Evolutionary conservation across 2,113 vertebrate genomes (phyloP).

Genomic region (Amia ocellicauda): DNA sequence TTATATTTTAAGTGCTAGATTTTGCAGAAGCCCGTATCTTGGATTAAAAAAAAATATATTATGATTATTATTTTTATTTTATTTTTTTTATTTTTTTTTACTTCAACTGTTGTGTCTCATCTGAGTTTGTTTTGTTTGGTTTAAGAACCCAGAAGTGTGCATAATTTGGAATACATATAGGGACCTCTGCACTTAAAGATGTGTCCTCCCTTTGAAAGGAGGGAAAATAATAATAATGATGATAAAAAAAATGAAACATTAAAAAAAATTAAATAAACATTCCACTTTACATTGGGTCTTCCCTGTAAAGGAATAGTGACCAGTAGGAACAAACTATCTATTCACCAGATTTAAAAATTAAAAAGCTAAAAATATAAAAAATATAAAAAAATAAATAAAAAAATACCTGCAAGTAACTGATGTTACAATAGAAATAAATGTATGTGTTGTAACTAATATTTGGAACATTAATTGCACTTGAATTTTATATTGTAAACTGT

Average conservation of each 20-base stretch:
- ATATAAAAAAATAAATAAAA: constrained; percentile 42
- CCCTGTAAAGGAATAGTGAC: constrained; percentile 27
- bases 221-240: constrained; percentile 24
- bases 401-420: constrained; percentile 66
- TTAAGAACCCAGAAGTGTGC: constrained; percentile 46
- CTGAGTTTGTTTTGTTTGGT: too few relatives aligned
- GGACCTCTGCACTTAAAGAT: constrained; percentile 48
- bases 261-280: constrained; percentile 22
- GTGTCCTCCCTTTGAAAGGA: constrained; percentile 3
- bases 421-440: constrained; percentile 60
- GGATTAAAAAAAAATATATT: constrained; percentile 32
- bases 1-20: constrained; percentile 52
- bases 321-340: constrained; percentile 33
- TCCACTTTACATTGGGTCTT: constrained; percentile 21
- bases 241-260: constrained; percentile 24
- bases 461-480: constrained; percentile 78
- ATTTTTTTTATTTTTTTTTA: constrained; percentile 25
- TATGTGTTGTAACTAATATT: constrained; percentile 71
- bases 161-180: constrained; percentile 32
- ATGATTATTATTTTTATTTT: constrained; percentile 30
- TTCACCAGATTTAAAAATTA: constrained; percentile 26
- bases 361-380: constrained; percentile 22
- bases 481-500: constrained; percentile 71
- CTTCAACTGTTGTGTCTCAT: too few relatives aligned
- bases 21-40: constrained; percentile 42